Percentiles rank a stretch among this genome's conserved stretches.
Evolutionary conservation across 1,140 invertebrate species (phyloP).

Genomic region (Trichogramma pretiosum): DNA sequence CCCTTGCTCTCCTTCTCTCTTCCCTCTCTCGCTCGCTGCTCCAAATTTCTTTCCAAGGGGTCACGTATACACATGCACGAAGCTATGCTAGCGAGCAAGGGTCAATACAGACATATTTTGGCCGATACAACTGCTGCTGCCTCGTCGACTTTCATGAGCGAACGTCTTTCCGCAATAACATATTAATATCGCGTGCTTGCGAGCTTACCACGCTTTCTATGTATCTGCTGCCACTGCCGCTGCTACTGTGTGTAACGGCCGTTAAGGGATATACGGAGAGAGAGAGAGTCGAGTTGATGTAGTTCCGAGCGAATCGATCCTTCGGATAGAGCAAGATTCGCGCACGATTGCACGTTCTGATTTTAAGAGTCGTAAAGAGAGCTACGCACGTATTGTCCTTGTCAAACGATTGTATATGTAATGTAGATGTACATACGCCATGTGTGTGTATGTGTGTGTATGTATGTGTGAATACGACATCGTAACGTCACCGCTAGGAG

Average conservation of each 20-base stretch:
- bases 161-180: constrained; percentile 45
- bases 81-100: constrained; percentile 24
- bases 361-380: constrained; percentile 42
- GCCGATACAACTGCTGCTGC: too few relatives aligned
- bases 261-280: background rate
- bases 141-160: constrained; percentile 48
- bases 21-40: background rate
- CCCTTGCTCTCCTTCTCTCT: constrained; percentile 12
- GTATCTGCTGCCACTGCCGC: background rate
- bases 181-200: constrained; percentile 43
- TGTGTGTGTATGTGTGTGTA: background rate
- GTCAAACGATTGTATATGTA: background rate
- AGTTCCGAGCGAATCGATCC: constrained; percentile 17
- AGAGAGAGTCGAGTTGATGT: constrained; percentile 34
- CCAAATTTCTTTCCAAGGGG: too few relatives aligned
- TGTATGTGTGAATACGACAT: constrained; percentile 23
- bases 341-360: constrained; percentile 17
- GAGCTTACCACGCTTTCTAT: constrained; percentile 6
- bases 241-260: background rate
- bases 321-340: constrained; percentile 24
- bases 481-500: constrained; percentile 24
- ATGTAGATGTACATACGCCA: background rate
- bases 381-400: constrained; percentile 31
- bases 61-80: too few relatives aligned
- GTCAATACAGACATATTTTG: constrained; percentile 42